phyloP scores from a whole-genome alignment of 2,797 vertebrate species.

The Emydoidea blandingii region DNA sequence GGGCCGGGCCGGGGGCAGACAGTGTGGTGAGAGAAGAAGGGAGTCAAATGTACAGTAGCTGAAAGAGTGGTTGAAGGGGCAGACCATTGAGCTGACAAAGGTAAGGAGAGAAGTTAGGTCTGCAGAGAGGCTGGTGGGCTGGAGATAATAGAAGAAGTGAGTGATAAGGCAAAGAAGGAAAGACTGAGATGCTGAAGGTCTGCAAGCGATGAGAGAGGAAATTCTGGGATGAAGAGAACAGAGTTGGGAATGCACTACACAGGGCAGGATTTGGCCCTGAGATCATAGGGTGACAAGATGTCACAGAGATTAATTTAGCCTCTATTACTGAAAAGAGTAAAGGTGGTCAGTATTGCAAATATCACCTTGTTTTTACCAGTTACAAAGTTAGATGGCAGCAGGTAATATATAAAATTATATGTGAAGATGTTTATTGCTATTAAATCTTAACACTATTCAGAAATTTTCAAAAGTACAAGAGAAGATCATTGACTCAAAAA shows the following conservation, averaged over 20 bases:
- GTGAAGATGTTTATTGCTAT: too few species aligned
- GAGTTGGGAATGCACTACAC: fast-evolving
- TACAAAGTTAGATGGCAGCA: not conserved
- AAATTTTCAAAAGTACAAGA: too few species aligned
- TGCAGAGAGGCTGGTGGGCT: not conserved
- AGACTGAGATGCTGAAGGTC: not conserved
- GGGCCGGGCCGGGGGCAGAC: too few species aligned
- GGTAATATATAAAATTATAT: too few species aligned
- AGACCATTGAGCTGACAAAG: not conserved
- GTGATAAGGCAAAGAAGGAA: not conserved
- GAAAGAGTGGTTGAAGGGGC: not conserved
- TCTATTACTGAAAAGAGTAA: not conserved
- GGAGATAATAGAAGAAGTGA: not conserved
- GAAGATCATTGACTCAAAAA: too few species aligned
- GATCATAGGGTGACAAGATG: not conserved
- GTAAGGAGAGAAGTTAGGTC: not conserved
- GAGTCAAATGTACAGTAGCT: not conserved
- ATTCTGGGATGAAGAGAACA: not conserved
- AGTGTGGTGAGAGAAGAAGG: not conserved
- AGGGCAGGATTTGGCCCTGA: not conserved
- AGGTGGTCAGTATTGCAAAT: too few species aligned
- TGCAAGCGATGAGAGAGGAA: not conserved
- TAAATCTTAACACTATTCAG: too few species aligned
- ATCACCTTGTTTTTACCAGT: not conserved
- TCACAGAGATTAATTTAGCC: not conserved